phyloP scores from a whole-genome alignment of 2,113 vertebrate genomes.

The Abramis brama region DNA sequence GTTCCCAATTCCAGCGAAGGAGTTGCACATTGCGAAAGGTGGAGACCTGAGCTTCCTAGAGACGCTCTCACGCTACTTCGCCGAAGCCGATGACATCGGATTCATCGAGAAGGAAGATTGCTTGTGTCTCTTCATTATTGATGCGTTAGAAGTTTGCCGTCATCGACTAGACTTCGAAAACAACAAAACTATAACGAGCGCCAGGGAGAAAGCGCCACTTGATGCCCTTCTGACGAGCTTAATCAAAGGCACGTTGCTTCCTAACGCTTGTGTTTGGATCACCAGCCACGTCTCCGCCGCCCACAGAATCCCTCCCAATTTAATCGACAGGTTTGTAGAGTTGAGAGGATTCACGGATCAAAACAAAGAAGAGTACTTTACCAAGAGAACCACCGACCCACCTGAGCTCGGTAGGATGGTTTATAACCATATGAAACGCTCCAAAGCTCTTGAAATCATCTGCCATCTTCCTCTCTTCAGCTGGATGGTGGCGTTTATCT shows the following conservation, averaged over 20 bases:
- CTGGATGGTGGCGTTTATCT: slow-evolving; percentile 72
- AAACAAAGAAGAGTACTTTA: slow-evolving; percentile 71
- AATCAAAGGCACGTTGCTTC: slow-evolving; percentile 69
- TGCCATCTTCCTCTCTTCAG: slow-evolving; percentile 70
- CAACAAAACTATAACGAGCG: slow-evolving; percentile 57
- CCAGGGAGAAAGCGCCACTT: slow-evolving; percentile 40
- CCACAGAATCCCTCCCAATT: slow-evolving; percentile 64
- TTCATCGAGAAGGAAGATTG: slow-evolving; percentile 61
- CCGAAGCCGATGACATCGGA: slow-evolving; percentile 48
- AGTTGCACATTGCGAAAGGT: slow-evolving; percentile 58
- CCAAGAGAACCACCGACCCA: slow-evolving; percentile 55
- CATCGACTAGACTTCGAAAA: slow-evolving; percentile 67
- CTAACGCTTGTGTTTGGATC: slow-evolving; percentile 67
- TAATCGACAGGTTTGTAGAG: slow-evolving; percentile 65
- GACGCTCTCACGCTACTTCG: slow-evolving; percentile 59
- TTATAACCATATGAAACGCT: slow-evolving; percentile 58
- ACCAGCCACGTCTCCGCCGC: slow-evolving; percentile 63
- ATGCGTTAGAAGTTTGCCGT: slow-evolving; percentile 71
- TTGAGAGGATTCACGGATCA: slow-evolving; percentile 69
- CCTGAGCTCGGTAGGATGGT: slow-evolving; percentile 29
- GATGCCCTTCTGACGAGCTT: slow-evolving; percentile 72
- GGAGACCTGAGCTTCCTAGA: slow-evolving; percentile 60
- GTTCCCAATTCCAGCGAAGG: slow-evolving; percentile 66
- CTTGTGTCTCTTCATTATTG: slow-evolving; percentile 72
- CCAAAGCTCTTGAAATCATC: slow-evolving; percentile 58